A percentile compares a stretch with the other conserved stretches of the same genome.
These are phyloP conservation scores for Montipora cactus DNA, from an alignment of 64 coral and sea anemone genomes.

Conservation along the genomic window DNA sequence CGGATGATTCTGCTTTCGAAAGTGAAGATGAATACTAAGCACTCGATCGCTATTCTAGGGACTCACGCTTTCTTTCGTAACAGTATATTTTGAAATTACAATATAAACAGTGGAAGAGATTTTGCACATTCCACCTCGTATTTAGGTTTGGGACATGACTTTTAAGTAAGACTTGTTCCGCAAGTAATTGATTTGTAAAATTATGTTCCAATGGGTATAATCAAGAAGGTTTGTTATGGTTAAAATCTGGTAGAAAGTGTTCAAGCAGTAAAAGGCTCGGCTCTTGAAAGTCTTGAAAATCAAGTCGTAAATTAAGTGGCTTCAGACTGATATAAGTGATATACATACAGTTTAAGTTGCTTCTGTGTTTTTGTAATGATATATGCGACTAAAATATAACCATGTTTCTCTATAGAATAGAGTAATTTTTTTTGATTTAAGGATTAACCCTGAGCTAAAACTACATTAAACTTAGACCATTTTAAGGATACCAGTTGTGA, in stretches of 20 bases:
- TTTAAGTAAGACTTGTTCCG: no score
- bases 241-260: background rate
- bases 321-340: no score
- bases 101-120: slow-evolving; percentile 22
- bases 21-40: slow-evolving; percentile 25
- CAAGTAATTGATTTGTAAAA: background rate
- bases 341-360: no score
- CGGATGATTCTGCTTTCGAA: slow-evolving; percentile 8
- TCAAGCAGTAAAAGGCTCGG: slow-evolving; percentile 5
- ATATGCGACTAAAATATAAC: background rate
- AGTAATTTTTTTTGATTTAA: background rate
- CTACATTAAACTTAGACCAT: background rate
- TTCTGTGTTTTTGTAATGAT: background rate
- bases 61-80: background rate
- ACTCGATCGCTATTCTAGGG: slow-evolving; percentile 3
- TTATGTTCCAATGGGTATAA: background rate
- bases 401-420: background rate
- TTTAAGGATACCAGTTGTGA: slow-evolving; percentile 20
- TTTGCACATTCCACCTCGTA: background rate
- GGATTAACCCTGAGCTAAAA: slow-evolving; percentile 13
- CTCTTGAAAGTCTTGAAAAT: slow-evolving; percentile 46
- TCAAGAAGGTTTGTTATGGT: no score
- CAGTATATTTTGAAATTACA: slow-evolving; percentile 25
- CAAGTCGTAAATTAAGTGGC: background rate
- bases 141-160: background rate